phyloP scores from a whole-genome alignment of 2,113 vertebrate genomes.

The Neomonachus schauinslandi region DNA sequence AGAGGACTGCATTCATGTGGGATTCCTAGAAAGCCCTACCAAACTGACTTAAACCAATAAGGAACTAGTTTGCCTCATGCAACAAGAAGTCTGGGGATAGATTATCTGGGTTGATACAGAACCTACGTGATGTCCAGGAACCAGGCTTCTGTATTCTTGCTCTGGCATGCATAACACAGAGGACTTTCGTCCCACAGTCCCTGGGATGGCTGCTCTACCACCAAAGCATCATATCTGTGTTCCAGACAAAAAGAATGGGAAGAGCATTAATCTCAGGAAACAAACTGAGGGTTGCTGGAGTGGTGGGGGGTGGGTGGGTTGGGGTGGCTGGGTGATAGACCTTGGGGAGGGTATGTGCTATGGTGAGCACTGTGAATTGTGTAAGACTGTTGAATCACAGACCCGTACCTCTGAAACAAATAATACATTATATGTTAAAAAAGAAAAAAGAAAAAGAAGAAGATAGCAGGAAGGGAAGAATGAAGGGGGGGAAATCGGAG shows the following conservation, averaged over 20 bases:
- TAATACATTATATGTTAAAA: no score
- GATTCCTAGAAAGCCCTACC: conserved; percentile 13
- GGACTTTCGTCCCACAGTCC: not conserved
- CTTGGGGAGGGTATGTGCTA: no score
- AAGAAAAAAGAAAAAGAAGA: no score
- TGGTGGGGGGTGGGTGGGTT: no score
- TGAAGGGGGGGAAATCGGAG: no score
- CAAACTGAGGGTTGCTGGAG: no score
- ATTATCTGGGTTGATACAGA: not conserved
- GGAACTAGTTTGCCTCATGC: not conserved
- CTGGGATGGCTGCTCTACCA: not conserved
- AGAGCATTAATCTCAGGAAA: not conserved
- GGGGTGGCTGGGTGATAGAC: no score
- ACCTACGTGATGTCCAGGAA: not conserved
- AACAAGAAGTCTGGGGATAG: not conserved
- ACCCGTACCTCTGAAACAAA: no score
- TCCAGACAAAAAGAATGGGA: not conserved
- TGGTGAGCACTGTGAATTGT: no score
- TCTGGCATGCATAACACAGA: not conserved
- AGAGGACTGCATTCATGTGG: not conserved
- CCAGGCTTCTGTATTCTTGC: not conserved
- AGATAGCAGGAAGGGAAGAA: no score
- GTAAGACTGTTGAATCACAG: no score
- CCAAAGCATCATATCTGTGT: not conserved
- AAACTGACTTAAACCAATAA: not conserved